Evolutionary conservation across 2,113 vertebrate species (phyloP), one percentile per base, ranked within the genome.

Genomic region (Barbus barbus): DNA sequence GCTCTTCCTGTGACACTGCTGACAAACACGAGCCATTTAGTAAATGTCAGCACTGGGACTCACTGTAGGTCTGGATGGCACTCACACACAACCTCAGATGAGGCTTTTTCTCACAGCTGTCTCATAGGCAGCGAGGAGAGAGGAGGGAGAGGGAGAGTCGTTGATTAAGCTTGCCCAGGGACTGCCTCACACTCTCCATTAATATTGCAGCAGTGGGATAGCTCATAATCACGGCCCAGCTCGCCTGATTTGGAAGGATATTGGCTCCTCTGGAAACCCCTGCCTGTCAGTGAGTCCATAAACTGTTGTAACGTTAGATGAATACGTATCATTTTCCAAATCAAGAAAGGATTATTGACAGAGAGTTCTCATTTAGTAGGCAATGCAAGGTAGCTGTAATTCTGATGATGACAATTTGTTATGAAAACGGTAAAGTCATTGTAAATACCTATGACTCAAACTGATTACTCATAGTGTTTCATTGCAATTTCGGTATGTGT

Each of bases 121-220:
- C 83, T 84, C 36, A 60, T 73, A 76, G 77, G 72, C 38, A 67
- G 22, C 5, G 1, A 41, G 33, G n/a, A 53, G 36, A 31, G n/a
- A 56, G 53, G 53, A 56, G 20, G 20, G 48, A 46, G 63, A 78
- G 56, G 22, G 53, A 80, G 56, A 44, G 31, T 24, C 24, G 11
- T 73, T 41, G 22, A 41, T 46, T 26, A 82, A 74, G 44, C 53
- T 72, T 60, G 72, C 76, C 82, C 72, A 41, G 73, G 84, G 84
- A 81, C 84, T 79, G 79, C 75, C 78, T 84, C n/a, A 44, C 24
- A 22, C 58, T 58, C 82, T 84, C 60, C 83, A 87, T 89, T 89
- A 87, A 89, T 86, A 89, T 85, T 87, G 85, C 83, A 89, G 83
- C 84, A 82, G 48, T 80, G 76, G 78, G 84, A 85, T 83, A 63